Percentiles rank a stretch among this genome's conserved stretches.
Conservation (phyloP, 2,797 vertebrate genomes). For the Enteromius anoplus region DNA sequence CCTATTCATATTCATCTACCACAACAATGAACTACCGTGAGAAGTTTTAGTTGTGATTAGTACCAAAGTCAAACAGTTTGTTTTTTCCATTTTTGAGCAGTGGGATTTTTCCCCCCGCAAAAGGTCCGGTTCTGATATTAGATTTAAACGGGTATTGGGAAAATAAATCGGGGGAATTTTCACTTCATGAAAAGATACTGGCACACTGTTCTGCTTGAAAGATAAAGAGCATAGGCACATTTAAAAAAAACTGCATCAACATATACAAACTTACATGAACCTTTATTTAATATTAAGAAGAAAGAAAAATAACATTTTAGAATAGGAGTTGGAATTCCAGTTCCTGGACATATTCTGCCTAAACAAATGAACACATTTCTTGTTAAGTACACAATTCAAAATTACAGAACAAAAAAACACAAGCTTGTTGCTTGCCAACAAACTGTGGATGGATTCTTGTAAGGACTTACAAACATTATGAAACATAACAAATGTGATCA, state of each 20-base stretch:
- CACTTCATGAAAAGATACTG: background rate
- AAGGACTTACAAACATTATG: constrained; percentile 50
- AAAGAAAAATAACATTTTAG: constrained; percentile 65
- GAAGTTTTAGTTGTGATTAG: background rate
- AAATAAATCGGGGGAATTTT: background rate
- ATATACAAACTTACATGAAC: constrained; percentile 65
- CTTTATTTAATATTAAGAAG: constrained; percentile 80
- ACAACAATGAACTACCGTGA: background rate
- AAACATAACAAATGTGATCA: constrained; percentile 46
- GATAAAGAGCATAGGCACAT: background rate
- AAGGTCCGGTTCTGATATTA: background rate
- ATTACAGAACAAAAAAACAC: constrained; percentile 32
- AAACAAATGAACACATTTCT: constrained; percentile 64
- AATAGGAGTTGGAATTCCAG: constrained; percentile 54
- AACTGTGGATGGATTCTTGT: constrained; percentile 47
- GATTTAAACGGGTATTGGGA: background rate
- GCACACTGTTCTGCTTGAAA: background rate
- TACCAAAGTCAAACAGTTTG: background rate
- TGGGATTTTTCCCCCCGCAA: too few relatives aligned
- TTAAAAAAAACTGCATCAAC: background rate
- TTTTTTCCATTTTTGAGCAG: background rate
- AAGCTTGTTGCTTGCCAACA: constrained; percentile 36
- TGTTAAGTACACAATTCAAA: constrained; percentile 49
- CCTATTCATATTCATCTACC: background rate
- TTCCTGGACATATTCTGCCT: constrained; percentile 63